phyloP scores from a whole-genome alignment of 2,797 vertebrate species.

The Sebastes reedi region DNA sequence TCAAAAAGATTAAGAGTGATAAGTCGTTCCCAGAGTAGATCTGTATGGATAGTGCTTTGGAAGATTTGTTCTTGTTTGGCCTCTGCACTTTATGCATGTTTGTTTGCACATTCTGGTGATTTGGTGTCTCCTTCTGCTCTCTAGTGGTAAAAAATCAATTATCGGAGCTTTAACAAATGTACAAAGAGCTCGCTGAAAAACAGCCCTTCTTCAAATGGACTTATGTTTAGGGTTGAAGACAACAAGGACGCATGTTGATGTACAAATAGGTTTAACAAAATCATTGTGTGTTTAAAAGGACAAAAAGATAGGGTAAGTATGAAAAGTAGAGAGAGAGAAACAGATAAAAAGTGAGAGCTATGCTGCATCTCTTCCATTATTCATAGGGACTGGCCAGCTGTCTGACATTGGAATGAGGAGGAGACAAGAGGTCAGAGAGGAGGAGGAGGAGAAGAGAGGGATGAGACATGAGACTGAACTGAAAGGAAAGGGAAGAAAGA shows the following conservation, averaged over 20 bases:
- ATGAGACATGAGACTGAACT: conserved; percentile 18
- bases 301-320: conserved; percentile 16
- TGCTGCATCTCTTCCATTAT: conserved; percentile 64
- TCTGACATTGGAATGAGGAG: conserved; percentile 57
- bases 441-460: conserved; percentile 1
- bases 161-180: background rate
- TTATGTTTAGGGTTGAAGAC: background rate
- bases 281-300: background rate
- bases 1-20: conserved; percentile 7
- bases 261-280: background rate
- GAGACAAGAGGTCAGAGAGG: conserved; percentile 54
- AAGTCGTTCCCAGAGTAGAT: conserved; percentile 2
- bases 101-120: background rate
- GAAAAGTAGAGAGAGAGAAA: conserved; percentile 27
- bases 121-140: background rate
- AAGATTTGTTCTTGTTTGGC: conserved; percentile 10
- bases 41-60: background rate
- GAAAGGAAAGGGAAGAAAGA: background rate
- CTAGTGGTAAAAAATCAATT: conserved; percentile 7
- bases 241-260: background rate
- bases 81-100: background rate
- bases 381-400: conserved; percentile 47
- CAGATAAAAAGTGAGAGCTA: conserved; percentile 17
- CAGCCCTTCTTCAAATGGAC: background rate
- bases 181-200: background rate